Evolutionary conservation across 1,140 invertebrate genomes (phyloP).

Genomic region (Lineus longissimus): DNA sequence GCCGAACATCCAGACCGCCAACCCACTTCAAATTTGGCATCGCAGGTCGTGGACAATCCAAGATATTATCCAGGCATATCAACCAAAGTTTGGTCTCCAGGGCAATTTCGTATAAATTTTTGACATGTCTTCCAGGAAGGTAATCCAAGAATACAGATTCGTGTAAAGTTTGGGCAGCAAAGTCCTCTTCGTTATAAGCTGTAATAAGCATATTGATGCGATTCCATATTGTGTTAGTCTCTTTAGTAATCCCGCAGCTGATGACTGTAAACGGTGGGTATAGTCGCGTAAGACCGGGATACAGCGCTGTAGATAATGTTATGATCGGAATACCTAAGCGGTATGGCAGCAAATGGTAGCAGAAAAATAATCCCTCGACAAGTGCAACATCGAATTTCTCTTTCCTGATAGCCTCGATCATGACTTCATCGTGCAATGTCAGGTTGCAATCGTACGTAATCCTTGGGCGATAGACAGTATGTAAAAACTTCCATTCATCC

Average conservation of each 20-base stretch:
- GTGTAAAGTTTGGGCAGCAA: not conserved
- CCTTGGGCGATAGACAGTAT: not conserved
- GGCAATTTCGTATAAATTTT: not conserved
- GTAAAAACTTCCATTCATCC: not conserved
- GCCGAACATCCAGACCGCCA: not conserved
- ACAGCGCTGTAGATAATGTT: not conserved
- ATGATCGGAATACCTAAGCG: not conserved
- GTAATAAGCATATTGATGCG: not conserved
- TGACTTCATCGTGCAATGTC: not conserved
- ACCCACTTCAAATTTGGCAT: not conserved
- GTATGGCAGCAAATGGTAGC: conserved; percentile 1
- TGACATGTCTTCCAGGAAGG: no score
- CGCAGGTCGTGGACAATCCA: not conserved
- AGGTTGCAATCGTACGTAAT: not conserved
- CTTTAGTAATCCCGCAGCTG: not conserved
- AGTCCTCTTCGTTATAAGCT: not conserved
- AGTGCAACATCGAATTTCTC: conserved; percentile 1
- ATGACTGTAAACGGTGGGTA: not conserved
- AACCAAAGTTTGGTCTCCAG: not conserved
- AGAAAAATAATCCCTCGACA: conserved; percentile 4
- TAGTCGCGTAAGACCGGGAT: not conserved
- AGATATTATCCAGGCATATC: not conserved
- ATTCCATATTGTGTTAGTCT: not conserved
- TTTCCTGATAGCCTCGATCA: not conserved
- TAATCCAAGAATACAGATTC: no score